Evolutionary conservation across 2,888 invertebrate genomes (phyloP), one percentile per base, ranked within the genome.

Genomic region (Drosophila hawaiiensis): DNA sequence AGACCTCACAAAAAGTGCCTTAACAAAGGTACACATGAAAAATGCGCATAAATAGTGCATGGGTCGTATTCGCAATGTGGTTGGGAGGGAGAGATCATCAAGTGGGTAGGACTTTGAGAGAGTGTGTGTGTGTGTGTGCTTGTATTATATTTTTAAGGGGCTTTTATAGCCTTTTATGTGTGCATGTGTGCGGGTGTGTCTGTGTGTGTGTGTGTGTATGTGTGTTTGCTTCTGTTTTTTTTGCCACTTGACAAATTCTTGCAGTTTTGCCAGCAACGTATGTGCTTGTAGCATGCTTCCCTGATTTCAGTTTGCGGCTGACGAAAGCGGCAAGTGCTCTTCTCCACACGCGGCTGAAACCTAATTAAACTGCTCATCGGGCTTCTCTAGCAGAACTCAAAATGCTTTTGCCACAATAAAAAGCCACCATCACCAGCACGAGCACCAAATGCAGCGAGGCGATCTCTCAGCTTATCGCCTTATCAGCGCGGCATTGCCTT

Each of bases 161-260:
- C 25, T 80, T 70, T 70, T 63, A 62, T 80, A 50, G 47, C 47
- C 56, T 41, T 74, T 63, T 59, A 33, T 68, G 63, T 70, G 53
- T 35, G 31, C 41, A 29, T 25, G 35, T 53, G 55, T 55, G 31
- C 10, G 12, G 35, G 14, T 41, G 25, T 29, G 7, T 1, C 7
- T 39, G 43, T 35, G 29, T 62, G 41, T 29, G 50, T 19, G 31
- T 53, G 35, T 64, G 50, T 60, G 35, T 64, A 47, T 60, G 47
- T 63, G 58, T 56, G 64, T 43, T 67, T 68, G 52, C 50, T 50
- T 50, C 50, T 78, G 68, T 67, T 64, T 71, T 59, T 64, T 55
- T 63, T 72, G 59, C 79, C 90, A 84, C 85, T 85, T 85, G 85
- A 85, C 90, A 85, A 90, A 78, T 85, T 90, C 85, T 83, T 82